Percentiles rank a stretch among this genome's conserved stretches.
phyloP scores from a whole-genome alignment of 2,888 invertebrate genomes.

The Anarsia innoxiella region DNA sequence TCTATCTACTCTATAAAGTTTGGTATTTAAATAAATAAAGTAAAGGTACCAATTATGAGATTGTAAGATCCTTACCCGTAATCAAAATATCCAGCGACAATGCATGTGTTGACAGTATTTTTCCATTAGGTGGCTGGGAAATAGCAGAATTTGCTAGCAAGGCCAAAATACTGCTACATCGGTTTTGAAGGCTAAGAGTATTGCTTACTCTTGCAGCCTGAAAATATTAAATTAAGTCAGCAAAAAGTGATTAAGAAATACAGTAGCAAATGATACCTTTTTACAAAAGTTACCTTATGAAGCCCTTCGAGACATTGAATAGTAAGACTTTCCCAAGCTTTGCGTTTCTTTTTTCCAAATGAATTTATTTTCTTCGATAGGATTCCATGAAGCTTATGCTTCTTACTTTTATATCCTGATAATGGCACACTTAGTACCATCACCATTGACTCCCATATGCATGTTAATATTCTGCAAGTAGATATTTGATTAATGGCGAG shows the following conservation, averaged over 20 bases:
- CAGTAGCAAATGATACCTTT: too few species aligned
- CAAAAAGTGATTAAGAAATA: too few species aligned
- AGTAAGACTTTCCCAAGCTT: conserved; percentile 82
- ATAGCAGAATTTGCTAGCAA: conserved; percentile 92
- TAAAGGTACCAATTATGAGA: background rate
- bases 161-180: conserved; percentile 93
- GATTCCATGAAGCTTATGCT: conserved; percentile 63
- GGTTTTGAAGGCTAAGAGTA: conserved; percentile 88
- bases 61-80: conserved; percentile 56
- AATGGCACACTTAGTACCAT: conserved; percentile 88
- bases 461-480: conserved; percentile 80
- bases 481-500: too few species aligned
- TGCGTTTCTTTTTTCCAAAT: conserved; percentile 58
- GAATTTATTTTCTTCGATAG: conserved; percentile 74
- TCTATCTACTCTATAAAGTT: too few species aligned
- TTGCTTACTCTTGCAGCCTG: conserved; percentile 93
- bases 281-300: conserved; percentile 80
- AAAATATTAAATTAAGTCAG: conserved; percentile 24
- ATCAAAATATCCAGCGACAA: conserved; percentile 94
- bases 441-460: conserved; percentile 95
- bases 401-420: conserved; percentile 65
- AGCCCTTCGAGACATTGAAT: conserved; percentile 91
- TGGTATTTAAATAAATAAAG: background rate
- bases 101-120: conserved; percentile 91
- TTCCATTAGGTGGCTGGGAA: conserved; percentile 83